These are phyloP conservation scores for Apamea anceps DNA, from an alignment of 2,888 invertebrate genomes.

Conservation along the genomic window DNA sequence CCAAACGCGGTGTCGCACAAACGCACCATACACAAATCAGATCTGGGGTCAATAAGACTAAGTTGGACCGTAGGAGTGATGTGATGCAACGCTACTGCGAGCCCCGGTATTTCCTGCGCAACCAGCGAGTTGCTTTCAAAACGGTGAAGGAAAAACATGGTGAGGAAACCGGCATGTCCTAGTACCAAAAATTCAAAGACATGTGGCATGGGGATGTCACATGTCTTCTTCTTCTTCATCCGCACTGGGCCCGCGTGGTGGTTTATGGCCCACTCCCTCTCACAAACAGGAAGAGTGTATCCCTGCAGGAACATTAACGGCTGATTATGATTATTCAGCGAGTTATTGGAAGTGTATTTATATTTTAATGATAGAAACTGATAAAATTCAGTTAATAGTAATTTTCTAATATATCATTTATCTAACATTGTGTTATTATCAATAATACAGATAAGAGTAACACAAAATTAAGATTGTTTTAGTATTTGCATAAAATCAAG, in stretches of 20 bases:
- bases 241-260: no score
- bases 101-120: not conserved
- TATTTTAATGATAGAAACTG: not conserved
- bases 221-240: no score
- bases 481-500: not conserved
- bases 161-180: no score
- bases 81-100: not conserved
- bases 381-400: not conserved
- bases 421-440: not conserved
- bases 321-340: not conserved
- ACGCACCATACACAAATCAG: not conserved
- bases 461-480: constrained; percentile 2
- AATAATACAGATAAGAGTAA: constrained; percentile 26
- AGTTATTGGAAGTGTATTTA: not conserved
- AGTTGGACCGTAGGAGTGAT: not conserved
- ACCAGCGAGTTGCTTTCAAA: no score
- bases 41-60: not conserved
- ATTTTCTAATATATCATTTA: not conserved
- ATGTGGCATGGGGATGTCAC: no score
- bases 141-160: no score
- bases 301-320: no score
- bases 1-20: not conserved
- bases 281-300: no score
- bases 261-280: no score
- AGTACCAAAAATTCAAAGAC: no score